Conservation (phyloP, 2,797 vertebrate species). For the Acanthis flammea region DNA sequence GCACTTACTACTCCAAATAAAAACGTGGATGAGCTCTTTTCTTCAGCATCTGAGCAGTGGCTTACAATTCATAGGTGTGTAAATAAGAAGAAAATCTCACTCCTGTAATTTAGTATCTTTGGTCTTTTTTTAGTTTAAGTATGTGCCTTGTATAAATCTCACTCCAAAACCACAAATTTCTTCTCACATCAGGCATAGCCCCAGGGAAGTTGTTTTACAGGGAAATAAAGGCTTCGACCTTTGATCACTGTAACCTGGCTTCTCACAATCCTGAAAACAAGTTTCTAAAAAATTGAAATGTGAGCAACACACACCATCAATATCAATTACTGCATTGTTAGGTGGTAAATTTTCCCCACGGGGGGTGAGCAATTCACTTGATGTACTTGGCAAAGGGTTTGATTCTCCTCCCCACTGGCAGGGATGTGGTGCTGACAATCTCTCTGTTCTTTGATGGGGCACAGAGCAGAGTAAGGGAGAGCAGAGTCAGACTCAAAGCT, state of each 20-base stretch:
- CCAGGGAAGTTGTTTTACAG: not conserved
- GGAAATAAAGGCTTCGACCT: not conserved
- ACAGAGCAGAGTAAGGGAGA: not conserved
- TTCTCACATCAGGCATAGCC: not conserved
- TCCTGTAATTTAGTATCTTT: not conserved
- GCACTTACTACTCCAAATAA: not conserved
- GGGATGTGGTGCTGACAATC: not conserved
- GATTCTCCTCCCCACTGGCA: not conserved
- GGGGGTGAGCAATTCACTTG: slow-evolving; percentile 29
- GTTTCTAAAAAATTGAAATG: slow-evolving; percentile 33
- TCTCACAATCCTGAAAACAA: not conserved
- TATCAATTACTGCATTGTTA: slow-evolving; percentile 33
- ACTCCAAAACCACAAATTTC: not conserved
- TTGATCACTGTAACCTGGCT: slow-evolving; percentile 20
- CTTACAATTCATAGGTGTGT: not conserved
- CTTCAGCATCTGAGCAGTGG: not conserved
- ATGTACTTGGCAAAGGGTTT: not conserved
- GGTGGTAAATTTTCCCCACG: slow-evolving; percentile 44
- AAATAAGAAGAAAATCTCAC: not conserved
- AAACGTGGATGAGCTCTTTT: not conserved
- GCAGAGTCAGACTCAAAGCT: slow-evolving; percentile 7
- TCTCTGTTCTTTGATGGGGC: not conserved
- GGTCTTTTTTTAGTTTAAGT: not conserved
- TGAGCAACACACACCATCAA: not conserved
- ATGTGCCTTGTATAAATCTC: not conserved